Base-by-base conservation (phyloP, 1,140 invertebrate species). In the Pogonognathellus flavescens region DNA sequence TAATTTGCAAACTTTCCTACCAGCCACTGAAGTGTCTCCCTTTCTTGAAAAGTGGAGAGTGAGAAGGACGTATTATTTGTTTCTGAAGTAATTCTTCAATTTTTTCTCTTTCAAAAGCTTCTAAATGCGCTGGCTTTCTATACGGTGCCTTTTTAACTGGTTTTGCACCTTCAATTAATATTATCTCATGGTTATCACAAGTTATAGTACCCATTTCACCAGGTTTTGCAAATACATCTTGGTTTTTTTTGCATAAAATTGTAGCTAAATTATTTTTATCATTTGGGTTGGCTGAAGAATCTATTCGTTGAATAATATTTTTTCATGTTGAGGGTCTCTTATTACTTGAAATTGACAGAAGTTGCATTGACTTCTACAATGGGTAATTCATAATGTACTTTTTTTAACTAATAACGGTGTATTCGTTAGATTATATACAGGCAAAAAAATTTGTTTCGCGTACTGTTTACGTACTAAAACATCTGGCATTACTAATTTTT, bases 191-290 rank as follows among this genome's bases (percentile, higher is more conserved):
- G 9, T 84, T 72, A 20, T 66, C 72, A 13, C 83, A 84, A 66
- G 41, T 70, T 1, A 84, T 84, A 14, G 72, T 66, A 1, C 83
- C 83, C 1, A 72, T 2, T 53, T 84, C 62, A 6, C 83, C 83
- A 1, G 83, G 83, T 84, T 52, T 66, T 0, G 62, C 83, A 72
- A 84, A 84, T 18, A 84, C 83, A 55, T 84, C 62, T 0, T 22
- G 14, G 41, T 72, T 49, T 49, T 72, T 72, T 72, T 31, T 16
- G 4, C 6, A 16, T 16, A 0, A n/a, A 6, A 2, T 8, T 41
- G 5, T 3, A 13, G 0, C 13, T 3, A 31, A 41, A 70, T 70
- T 16, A 22, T 0, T 14, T 41, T 16, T 31, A 11, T 7, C 6
- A 70, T 31, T 14, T 41, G 25, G 1, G 14, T 31, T 31, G 14